Evolutionary conservation across 2,888 invertebrate species (phyloP).

Genomic region (Tridacna gigas): DNA sequence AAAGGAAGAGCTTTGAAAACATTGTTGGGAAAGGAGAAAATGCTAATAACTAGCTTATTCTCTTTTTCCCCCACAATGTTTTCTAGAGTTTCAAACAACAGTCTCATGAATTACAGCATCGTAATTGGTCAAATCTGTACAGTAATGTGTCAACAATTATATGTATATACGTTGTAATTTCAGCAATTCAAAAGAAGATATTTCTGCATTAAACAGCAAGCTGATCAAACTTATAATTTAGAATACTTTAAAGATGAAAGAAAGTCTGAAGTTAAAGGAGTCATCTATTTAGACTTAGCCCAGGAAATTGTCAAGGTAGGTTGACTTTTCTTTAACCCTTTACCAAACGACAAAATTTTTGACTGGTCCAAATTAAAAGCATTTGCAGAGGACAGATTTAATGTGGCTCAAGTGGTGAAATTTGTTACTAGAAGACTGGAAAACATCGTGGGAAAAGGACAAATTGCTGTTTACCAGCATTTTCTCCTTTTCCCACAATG

Average conservation of each 20-base stretch:
- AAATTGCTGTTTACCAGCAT: not conserved
- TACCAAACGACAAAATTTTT: too few relatives aligned
- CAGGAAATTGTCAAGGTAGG: conserved; percentile 91
- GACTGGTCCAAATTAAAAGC: too few relatives aligned
- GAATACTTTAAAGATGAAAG: conserved; percentile 97
- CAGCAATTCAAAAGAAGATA: conserved; percentile 94
- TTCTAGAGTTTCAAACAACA: not conserved
- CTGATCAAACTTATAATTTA: conserved; percentile 95
- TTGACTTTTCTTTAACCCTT: not conserved
- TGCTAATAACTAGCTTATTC: not conserved
- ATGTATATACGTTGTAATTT: conserved; percentile 44
- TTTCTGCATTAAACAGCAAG: conserved; percentile 95
- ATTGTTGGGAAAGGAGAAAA: not conserved
- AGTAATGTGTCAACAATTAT: not conserved
- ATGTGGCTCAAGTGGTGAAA: too few relatives aligned
- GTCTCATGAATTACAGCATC: not conserved
- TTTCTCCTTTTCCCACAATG: not conserved
- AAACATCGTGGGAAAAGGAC: too few relatives aligned
- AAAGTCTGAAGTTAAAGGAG: conserved; percentile 94
- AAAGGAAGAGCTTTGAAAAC: too few relatives aligned
- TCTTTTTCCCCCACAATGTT: not conserved
- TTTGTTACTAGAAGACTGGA: too few relatives aligned
- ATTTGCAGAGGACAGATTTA: too few relatives aligned
- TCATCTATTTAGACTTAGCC: conserved; percentile 97
- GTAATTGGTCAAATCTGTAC: too few relatives aligned